Conservation (phyloP, 2,888 invertebrate genomes). For the Gastracanthus pulcherrimus region DNA sequence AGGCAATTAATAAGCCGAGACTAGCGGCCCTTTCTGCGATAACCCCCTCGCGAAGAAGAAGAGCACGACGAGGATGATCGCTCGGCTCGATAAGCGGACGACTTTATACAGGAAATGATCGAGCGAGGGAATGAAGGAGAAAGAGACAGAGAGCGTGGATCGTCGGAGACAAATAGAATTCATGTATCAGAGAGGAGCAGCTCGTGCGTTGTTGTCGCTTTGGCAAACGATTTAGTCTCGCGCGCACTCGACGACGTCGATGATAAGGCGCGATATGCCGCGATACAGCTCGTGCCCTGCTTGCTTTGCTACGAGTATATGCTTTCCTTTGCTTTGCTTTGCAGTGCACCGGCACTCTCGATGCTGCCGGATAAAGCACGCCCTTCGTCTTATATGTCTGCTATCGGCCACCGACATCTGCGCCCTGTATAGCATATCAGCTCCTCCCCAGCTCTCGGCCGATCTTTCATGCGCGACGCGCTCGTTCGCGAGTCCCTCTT, state of each 20-base stretch:
- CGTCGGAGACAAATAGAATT: background rate
- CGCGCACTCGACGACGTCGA: background rate
- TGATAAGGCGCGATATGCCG: constrained; percentile 8
- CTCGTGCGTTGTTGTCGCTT: too few species aligned
- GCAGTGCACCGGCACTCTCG: too few species aligned
- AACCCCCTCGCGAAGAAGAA: background rate
- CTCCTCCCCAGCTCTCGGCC: too few species aligned
- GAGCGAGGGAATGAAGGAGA: background rate
- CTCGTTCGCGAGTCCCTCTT: background rate
- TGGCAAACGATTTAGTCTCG: background rate
- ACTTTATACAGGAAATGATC: background rate
- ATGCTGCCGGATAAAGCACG: constrained; percentile 10
- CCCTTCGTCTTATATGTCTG: background rate
- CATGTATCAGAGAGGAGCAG: too few species aligned
- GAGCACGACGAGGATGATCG: background rate
- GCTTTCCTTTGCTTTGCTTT: too few species aligned
- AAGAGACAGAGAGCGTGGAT: background rate
- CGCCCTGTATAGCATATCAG: background rate
- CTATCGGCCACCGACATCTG: background rate
- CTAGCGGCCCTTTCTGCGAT: background rate
- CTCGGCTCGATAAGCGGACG: background rate
- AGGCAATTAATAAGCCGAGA: constrained; percentile 21
- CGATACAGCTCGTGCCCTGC: too few species aligned
- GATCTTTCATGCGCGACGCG: too few species aligned
- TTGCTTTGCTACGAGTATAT: too few species aligned